Base-by-base conservation (phyloP, 2,113 vertebrate species). In the Odocoileus hemionus region DNA sequence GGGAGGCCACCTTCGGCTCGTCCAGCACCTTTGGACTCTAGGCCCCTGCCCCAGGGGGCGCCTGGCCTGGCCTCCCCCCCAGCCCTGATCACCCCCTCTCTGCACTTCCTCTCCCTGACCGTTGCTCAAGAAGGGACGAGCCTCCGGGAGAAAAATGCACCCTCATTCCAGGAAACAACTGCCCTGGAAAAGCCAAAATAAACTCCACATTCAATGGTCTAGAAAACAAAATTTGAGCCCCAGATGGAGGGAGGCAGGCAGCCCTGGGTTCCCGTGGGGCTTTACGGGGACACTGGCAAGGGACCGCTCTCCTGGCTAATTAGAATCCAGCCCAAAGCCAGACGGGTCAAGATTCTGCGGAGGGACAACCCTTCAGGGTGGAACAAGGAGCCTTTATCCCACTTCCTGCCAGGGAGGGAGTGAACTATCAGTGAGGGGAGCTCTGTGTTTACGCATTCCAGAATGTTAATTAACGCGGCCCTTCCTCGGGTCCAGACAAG, bases 101-200 rank as follows among this genome's bases (percentile, higher is more conserved):
- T 26, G 30, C 17, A 3, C 26, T 15, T 60, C 58, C 64, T 21
- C 10, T 21, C 39, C 10, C 58, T 2, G 23, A 10, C 14, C 12
- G 15, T 3, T 8, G 28, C 86, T 39, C 19, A 2, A 26, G 25
- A 12, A 57, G n/a, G 36, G 57, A 45, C 0, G 2, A 70, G 17
- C 26, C n/a, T 39, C n/a, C 0, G 0, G 45, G 61, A 57, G 82
- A 39, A 25, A 74, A 57, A 14, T 14, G 25, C 19, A 74, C 12
- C 79, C 50, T n/a, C n/a, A 7, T 91, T 95, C 92, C 90, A 60
- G 94, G 74, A 92, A 94, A 50, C 58, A 94, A 39, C 80, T 17
- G 78, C 61, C 79, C 87, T 89, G 12, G 57, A 12, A 78, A 61
- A 52, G 58, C 88, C 86, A 50, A 97, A 58, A 89, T 47, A 50